Conservation (phyloP, 1,140 invertebrate species). For the Aphis craccivora region DNA sequence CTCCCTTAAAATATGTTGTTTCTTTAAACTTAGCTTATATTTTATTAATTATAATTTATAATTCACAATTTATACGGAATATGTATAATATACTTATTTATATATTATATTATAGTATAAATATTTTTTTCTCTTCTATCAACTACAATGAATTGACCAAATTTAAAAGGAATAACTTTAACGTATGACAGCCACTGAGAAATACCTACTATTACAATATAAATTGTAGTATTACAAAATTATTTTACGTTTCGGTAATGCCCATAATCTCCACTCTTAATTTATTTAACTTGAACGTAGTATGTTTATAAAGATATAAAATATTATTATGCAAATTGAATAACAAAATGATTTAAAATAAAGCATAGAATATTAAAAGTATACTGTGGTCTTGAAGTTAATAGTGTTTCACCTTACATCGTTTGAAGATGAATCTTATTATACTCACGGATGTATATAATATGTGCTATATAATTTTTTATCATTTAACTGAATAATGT, state of each 20-base stretch:
- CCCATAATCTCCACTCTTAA: background rate
- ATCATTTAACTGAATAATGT: background rate
- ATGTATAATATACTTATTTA: no score
- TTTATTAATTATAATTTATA: background rate
- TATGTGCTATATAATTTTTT: background rate
- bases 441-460: background rate
- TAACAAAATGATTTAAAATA: background rate
- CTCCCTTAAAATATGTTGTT: no score
- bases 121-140: no score
- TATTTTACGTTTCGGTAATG: no score
- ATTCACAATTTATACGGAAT: background rate
- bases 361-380: background rate
- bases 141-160: no score
- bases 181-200: no score
- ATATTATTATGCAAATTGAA: no score
- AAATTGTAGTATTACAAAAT: background rate
- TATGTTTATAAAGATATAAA: no score
- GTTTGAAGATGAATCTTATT: background rate
- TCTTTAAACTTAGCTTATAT: background rate
- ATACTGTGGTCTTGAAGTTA: background rate
- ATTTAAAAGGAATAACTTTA: no score
- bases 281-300: background rate
- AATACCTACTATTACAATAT: no score
- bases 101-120: no score
- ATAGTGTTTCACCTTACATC: background rate